These are phyloP conservation scores for Lasioglossum villosulum DNA, from an alignment of 2,888 invertebrate species.

Conservation along the genomic window DNA sequence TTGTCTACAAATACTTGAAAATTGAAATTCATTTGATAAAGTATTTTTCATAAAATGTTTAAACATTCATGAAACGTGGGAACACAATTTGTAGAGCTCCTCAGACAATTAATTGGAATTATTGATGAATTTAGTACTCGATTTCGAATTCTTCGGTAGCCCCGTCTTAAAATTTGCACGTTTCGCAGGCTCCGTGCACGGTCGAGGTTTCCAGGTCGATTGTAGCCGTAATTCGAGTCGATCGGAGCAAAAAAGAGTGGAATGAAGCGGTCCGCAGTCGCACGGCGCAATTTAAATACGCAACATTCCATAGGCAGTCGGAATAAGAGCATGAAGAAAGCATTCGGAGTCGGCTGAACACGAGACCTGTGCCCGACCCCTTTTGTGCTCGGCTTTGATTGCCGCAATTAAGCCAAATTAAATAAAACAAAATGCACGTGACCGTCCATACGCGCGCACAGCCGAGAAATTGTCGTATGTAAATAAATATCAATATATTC, in stretches of 20 bases:
- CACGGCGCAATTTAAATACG: background rate
- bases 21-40: too few species aligned
- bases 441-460: slow-evolving; percentile 13
- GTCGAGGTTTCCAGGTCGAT: background rate
- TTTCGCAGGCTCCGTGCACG: background rate
- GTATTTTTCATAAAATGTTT: background rate
- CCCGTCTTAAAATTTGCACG: background rate
- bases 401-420: slow-evolving; percentile 52
- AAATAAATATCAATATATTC: slow-evolving; percentile 62
- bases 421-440: slow-evolving; percentile 59
- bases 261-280: background rate
- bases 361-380: background rate
- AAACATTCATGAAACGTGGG: background rate
- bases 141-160: background rate
- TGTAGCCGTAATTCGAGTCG: background rate
- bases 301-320: background rate
- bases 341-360: background rate
- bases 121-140: background rate
- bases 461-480: slow-evolving; percentile 29
- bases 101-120: background rate
- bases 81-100: background rate
- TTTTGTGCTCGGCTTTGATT: background rate
- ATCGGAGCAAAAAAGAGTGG: background rate
- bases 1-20: too few species aligned
- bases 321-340: background rate